These are phyloP conservation scores for Salvator merianae DNA, from an alignment of 2,113 vertebrate species.

Conservation along the genomic window DNA sequence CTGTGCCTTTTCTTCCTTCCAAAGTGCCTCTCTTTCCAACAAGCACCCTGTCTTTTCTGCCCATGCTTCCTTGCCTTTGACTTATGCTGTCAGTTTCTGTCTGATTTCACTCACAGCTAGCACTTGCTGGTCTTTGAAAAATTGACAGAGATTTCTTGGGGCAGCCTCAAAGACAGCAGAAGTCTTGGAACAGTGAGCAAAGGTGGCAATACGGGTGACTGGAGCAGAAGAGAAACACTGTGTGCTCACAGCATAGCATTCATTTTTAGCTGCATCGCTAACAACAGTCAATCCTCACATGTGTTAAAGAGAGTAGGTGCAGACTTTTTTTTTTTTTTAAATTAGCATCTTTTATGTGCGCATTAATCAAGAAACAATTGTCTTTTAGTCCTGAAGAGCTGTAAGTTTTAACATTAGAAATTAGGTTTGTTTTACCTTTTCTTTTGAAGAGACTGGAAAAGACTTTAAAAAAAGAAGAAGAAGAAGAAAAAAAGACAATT, in stretches of 20 bases:
- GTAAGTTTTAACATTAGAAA: constrained; percentile 30
- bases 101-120: constrained; percentile 50
- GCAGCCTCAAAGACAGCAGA: constrained; percentile 35
- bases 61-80: constrained; percentile 48
- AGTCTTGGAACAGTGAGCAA: constrained; percentile 48
- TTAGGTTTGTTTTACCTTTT: constrained; percentile 8
- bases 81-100: constrained; percentile 60
- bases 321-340: neutral
- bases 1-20: constrained; percentile 9
- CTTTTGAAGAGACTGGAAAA: constrained; percentile 19
- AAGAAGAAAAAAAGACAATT: constrained; percentile 3
- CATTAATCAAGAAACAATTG: constrained; percentile 20
- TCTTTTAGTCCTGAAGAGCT: neutral
- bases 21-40: neutral
- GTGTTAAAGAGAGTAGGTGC: constrained; percentile 5
- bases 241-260: neutral
- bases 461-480: neutral
- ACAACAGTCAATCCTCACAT: constrained; percentile 15
- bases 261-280: constrained; percentile 29
- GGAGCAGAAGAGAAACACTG: neutral
- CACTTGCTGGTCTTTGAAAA: constrained; percentile 13
- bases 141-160: constrained; percentile 38
- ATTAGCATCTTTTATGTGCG: neutral
- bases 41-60: constrained; percentile 38
- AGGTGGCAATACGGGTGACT: constrained; percentile 33